Percentiles rank a stretch among this genome's conserved stretches.
These are phyloP conservation scores for Holothuria leucospilota DNA, from an alignment of 53 echinoderm and acorn worm species.

Conservation along the genomic window DNA sequence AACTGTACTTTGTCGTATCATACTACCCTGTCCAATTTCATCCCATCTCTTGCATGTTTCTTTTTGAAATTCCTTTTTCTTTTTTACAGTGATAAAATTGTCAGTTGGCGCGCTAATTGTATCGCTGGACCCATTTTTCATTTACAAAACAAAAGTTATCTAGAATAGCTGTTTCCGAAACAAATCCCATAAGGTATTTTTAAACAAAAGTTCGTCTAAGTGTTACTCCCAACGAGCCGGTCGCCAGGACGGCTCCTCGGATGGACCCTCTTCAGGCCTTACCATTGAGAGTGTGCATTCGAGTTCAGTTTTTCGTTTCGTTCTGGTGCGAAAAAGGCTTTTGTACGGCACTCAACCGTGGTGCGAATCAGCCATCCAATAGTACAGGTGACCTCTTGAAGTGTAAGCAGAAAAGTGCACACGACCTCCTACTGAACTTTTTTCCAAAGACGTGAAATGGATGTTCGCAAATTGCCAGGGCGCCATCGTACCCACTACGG, in stretches of 20 bases:
- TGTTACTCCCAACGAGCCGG: neutral
- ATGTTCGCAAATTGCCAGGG: constrained; percentile 1
- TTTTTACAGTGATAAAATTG: constrained; percentile 3
- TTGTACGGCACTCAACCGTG: neutral
- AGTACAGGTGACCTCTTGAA: constrained; percentile 30
- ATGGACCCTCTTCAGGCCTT: neutral
- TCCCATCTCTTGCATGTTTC: too few species aligned
- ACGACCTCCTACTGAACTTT: constrained; percentile 15
- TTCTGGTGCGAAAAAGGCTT: neutral
- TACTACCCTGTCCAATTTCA: too few species aligned
- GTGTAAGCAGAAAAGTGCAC: neutral
- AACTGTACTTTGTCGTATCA: neutral
- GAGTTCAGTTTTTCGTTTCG: neutral
- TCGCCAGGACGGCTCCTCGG: constrained; percentile 12
- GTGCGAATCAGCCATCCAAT: constrained; percentile 15
- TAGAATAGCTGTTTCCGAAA: too few species aligned
- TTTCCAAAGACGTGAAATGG: neutral
- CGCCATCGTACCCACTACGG: neutral
- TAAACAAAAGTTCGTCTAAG: too few species aligned
- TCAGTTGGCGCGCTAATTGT: neutral
- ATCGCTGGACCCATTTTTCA: too few species aligned
- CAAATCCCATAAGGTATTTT: too few species aligned
- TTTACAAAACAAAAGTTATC: too few species aligned
- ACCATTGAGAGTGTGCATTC: neutral
- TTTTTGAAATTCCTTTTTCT: neutral